Evolutionary conservation across 2,797 vertebrate species (phyloP).

Genomic region (Peromyscus nudipes): DNA sequence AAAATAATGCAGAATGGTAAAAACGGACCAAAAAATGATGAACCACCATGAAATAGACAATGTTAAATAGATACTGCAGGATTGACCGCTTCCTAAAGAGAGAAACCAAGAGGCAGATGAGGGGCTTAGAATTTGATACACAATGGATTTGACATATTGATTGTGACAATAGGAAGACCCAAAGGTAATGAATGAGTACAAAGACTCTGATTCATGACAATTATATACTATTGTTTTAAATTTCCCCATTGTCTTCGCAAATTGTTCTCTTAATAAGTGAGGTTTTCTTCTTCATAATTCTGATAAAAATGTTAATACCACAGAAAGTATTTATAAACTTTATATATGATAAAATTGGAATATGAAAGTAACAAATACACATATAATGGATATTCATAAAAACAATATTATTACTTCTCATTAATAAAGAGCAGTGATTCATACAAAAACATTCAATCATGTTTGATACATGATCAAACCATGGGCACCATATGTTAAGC

Average conservation of each 20-base stretch:
- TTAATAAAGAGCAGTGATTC: background rate
- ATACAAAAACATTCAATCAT: background rate
- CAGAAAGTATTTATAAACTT: background rate
- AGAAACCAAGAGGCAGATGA: background rate
- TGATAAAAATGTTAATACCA: background rate
- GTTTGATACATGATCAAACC: background rate
- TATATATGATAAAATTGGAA: background rate
- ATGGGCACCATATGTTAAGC: background rate
- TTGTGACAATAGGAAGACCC: background rate
- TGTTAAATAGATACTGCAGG: accelerated
- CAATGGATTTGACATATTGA: background rate
- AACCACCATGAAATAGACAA: background rate
- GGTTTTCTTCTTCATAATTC: background rate
- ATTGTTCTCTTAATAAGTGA: background rate
- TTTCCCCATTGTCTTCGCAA: background rate
- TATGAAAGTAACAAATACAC: background rate
- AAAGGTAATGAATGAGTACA: background rate
- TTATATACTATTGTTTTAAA: background rate
- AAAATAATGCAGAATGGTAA: background rate
- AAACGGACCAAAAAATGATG: background rate
- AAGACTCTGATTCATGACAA: background rate
- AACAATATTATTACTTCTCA: background rate
- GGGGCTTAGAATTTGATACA: background rate
- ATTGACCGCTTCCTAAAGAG: background rate
- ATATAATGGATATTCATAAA: background rate